Conservation (phyloP, 2,113 vertebrate species). For the Dipodomys stephensi region DNA sequence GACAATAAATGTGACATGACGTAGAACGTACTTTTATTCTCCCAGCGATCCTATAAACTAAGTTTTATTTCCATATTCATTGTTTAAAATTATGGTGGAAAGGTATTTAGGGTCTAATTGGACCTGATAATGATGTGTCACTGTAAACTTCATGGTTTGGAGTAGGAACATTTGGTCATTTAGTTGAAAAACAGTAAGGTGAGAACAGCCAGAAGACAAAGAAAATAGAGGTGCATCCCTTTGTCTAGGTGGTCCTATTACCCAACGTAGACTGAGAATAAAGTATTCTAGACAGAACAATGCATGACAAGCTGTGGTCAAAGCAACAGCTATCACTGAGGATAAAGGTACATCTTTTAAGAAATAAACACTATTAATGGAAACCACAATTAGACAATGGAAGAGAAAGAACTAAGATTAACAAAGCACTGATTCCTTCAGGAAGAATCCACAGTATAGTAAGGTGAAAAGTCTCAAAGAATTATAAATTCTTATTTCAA, state of each 20-base stretch:
- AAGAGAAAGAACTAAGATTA: neutral
- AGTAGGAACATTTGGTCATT: neutral
- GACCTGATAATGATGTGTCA: neutral
- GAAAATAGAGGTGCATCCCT: neutral
- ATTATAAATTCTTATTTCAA: neutral
- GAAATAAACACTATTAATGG: neutral
- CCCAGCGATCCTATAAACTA: neutral
- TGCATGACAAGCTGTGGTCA: neutral
- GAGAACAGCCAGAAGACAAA: neutral
- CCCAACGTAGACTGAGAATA: neutral
- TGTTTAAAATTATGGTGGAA: slow-evolving; percentile 17
- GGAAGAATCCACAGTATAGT: neutral
- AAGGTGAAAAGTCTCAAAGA: neutral
- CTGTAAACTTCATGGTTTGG: neutral
- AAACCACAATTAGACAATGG: neutral
- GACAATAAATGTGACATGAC: neutral
- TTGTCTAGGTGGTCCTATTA: neutral
- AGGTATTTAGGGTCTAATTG: neutral
- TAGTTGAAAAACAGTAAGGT: neutral
- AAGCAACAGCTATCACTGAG: neutral
- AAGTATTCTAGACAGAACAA: neutral
- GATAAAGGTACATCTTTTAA: slow-evolving; percentile 9
- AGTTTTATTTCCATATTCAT: slow-evolving; percentile 37
- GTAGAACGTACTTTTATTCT: slow-evolving; percentile 1
- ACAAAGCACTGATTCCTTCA: neutral